Conservation (phyloP, 2,113 vertebrate genomes). For the Daboia siamensis region DNA sequence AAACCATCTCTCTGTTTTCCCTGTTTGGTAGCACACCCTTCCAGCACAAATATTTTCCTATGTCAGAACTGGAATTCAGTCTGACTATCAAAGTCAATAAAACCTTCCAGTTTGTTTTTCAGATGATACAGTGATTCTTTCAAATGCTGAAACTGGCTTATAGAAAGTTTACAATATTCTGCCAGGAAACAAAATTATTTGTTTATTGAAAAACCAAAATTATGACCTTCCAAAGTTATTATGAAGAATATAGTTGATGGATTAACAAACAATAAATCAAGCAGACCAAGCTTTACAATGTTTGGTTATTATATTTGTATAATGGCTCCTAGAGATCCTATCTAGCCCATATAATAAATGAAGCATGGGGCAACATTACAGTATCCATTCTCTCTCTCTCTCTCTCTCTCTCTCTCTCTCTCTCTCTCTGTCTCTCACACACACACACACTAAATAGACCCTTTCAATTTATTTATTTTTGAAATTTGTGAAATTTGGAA, state of each 20-base stretch:
- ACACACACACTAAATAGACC: no score
- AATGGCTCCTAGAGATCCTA: neutral
- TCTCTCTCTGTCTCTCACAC: no score
- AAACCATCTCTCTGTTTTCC: slow-evolving; percentile 40
- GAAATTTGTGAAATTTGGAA: no score
- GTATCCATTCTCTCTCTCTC: no score
- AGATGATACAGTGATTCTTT: neutral
- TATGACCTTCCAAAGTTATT: neutral
- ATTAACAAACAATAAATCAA: neutral
- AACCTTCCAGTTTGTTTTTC: slow-evolving; percentile 31
- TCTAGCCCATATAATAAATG: neutral
- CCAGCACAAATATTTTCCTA: slow-evolving; percentile 3
- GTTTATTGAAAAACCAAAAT: neutral
- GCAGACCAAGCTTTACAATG: neutral
- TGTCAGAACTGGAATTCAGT: slow-evolving; percentile 45
- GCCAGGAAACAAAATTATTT: neutral
- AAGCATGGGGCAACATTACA: no score
- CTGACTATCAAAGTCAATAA: neutral
- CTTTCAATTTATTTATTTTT: no score
- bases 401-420: no score
- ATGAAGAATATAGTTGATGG: neutral
- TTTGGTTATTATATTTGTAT: neutral
- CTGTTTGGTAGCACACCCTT: slow-evolving; percentile 27
- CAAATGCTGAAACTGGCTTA: neutral
- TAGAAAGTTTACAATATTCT: neutral